These are phyloP conservation scores for Drosophila kohkoa DNA, from an alignment of 1,140 invertebrate genomes.

Conservation along the genomic window DNA sequence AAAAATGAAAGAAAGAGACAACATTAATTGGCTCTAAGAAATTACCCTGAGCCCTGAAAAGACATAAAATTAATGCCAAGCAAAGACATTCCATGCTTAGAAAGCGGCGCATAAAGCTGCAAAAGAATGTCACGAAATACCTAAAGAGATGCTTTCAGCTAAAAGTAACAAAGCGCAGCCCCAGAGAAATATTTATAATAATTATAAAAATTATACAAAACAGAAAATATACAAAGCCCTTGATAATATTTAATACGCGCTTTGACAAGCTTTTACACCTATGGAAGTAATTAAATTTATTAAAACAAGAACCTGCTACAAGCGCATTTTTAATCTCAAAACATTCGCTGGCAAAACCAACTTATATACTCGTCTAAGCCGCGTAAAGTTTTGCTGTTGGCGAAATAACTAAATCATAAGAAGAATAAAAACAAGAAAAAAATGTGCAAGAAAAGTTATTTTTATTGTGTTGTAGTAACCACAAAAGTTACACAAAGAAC, in stretches of 20 bases:
- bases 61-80: not conserved
- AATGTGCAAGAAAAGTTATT: constrained; percentile 45
- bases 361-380: not conserved
- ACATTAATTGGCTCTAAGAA: not conserved
- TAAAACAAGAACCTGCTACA: constrained; percentile 1
- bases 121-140: not conserved
- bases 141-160: not conserved
- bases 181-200: not conserved
- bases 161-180: not conserved
- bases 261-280: constrained; percentile 3
- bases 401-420: constrained; percentile 45
- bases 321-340: not conserved
- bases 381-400: not conserved
- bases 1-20: not conserved
- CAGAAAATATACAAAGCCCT: not conserved
- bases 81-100: not conserved
- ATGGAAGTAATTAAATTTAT: constrained; percentile 13
- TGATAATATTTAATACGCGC: not conserved
- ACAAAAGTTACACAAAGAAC: constrained; percentile 62
- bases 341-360: not conserved
- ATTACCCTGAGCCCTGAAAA: not conserved
- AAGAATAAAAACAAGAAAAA: constrained; percentile 25
- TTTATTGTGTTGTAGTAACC: constrained; percentile 48
- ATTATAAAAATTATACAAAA: constrained; percentile 9
- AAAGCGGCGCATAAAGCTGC: not conserved